phyloP scores from a whole-genome alignment of 1,140 invertebrate genomes.

The Drosophila murphyi region DNA sequence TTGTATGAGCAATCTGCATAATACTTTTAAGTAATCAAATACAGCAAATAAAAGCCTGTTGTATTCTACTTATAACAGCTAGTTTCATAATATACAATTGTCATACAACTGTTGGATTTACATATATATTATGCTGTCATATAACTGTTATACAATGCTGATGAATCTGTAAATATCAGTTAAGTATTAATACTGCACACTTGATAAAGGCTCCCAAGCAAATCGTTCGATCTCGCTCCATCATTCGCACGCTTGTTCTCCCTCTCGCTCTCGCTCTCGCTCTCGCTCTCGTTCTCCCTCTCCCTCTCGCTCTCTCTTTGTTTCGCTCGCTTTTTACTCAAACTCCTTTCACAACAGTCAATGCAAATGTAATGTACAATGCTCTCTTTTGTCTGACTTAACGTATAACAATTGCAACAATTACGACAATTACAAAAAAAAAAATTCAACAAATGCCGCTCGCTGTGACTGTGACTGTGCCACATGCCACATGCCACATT shows the following conservation, averaged over 20 bases:
- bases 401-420: slow-evolving; percentile 16
- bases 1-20: too few species aligned
- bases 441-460: slow-evolving; percentile 37
- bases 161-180: background rate
- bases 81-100: background rate
- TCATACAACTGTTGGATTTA: background rate
- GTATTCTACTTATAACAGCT: background rate
- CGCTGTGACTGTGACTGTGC: slow-evolving; percentile 1
- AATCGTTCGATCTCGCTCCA: slow-evolving; percentile 10
- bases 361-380: slow-evolving; percentile 56
- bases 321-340: background rate
- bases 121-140: background rate
- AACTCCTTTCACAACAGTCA: slow-evolving; percentile 6
- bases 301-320: slow-evolving; percentile 2
- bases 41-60: background rate
- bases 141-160: slow-evolving; percentile 8
- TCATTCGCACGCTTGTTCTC: slow-evolving; percentile 4
- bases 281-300: background rate
- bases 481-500: slow-evolving; percentile 16
- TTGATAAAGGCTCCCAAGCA: background rate
- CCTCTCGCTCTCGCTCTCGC: slow-evolving; percentile 4
- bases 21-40: too few species aligned
- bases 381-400: slow-evolving; percentile 53
- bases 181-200: background rate
- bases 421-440: background rate